Percentiles rank a stretch among this genome's conserved stretches.
Conservation (phyloP, 2,113 vertebrate species). For the Mungos mungo region DNA sequence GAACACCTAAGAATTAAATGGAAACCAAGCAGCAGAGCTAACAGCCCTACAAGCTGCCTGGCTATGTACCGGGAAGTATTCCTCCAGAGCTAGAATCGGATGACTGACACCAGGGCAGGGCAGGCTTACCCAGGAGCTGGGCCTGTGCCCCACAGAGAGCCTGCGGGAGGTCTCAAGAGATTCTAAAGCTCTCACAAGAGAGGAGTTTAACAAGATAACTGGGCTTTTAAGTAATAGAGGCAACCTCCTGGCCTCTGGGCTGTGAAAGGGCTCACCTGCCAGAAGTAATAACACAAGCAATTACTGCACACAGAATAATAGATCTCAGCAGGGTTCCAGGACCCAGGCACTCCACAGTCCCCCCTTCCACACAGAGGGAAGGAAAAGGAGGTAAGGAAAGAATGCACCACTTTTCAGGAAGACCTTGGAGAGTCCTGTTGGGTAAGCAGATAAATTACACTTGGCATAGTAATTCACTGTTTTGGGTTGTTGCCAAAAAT, state of each 20-base stretch:
- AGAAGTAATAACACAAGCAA: constrained; percentile 62
- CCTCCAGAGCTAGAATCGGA: not conserved
- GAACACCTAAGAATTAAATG: constrained; percentile 27
- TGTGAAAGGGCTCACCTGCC: constrained; percentile 63
- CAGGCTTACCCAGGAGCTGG: not conserved
- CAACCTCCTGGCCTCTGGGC: constrained; percentile 52
- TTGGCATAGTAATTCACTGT: constrained; percentile 9
- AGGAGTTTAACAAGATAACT: constrained; percentile 68
- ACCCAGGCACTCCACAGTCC: not conserved
- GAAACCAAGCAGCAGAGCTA: not conserved
- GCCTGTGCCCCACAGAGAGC: constrained; percentile 10
- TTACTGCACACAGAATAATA: constrained; percentile 35
- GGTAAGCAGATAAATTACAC: constrained; percentile 36
- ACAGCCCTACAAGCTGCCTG: not conserved
- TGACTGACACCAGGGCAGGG: not conserved
- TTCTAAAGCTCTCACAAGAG: constrained; percentile 59
- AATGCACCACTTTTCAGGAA: constrained; percentile 43
- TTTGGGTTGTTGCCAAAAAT: constrained; percentile 42
- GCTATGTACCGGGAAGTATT: not conserved
- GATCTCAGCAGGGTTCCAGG: constrained; percentile 34
- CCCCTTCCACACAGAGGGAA: not conserved
- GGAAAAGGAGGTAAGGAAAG: not conserved
- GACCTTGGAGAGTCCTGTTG: not conserved
- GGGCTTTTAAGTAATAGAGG: constrained; percentile 65
- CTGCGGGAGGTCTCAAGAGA: constrained; percentile 38